phyloP scores from a whole-genome alignment of 1,140 invertebrate species.

The Chionoecetes opilio region DNA sequence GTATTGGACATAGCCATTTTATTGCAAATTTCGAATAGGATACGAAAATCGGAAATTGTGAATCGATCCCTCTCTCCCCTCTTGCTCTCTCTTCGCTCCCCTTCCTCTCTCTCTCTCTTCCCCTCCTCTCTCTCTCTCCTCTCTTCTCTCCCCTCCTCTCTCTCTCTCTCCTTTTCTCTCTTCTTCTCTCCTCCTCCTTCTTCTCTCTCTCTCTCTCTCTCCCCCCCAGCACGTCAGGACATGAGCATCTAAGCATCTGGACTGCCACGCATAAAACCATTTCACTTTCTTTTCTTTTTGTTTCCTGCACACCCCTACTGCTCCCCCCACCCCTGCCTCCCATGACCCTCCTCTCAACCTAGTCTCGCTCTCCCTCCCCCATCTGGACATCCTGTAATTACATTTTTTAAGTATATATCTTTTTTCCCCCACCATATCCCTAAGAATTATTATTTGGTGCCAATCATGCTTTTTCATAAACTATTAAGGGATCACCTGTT shows the following conservation, averaged over 20 bases:
- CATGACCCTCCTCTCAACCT: background rate
- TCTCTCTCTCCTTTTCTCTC: no score
- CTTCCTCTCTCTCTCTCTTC: no score
- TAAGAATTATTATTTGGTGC: background rate
- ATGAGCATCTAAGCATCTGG: conserved; percentile 7
- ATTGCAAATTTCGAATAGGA: no score
- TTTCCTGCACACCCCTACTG: background rate
- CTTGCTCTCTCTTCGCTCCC: no score
- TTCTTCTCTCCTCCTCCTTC: no score
- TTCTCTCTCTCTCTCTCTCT: no score
- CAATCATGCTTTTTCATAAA: background rate
- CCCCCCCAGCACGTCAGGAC: background rate
- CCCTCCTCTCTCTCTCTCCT: no score
- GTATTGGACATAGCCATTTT: no score
- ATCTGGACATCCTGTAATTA: conserved; percentile 19
- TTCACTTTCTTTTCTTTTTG: background rate
- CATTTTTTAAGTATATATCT: background rate
- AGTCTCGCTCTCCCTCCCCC: background rate
- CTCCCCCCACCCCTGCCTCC: background rate
- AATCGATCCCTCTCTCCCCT: no score
- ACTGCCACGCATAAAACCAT: background rate
- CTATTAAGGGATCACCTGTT: background rate
- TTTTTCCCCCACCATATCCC: background rate
- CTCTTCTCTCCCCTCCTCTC: no score
- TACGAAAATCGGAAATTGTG: no score